phyloP scores from a whole-genome alignment of 2,888 invertebrate genomes.

The Papilio gigon region DNA sequence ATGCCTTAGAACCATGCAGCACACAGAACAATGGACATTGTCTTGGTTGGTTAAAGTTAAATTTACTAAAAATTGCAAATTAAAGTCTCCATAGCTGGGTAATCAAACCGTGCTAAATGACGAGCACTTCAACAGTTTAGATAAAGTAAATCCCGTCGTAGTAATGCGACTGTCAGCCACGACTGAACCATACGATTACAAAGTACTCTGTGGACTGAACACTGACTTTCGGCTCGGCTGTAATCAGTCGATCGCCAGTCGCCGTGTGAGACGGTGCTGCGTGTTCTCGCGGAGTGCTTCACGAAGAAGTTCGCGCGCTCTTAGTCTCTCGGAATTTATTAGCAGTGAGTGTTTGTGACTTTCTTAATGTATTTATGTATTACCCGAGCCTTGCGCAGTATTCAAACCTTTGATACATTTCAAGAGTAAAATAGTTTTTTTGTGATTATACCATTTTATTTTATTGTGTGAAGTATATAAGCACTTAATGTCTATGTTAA shows the following conservation, averaged over 20 bases:
- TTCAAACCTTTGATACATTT: no score
- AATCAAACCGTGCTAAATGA: not conserved
- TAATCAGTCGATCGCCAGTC: not conserved
- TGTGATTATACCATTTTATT: no score
- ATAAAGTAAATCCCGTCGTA: not conserved
- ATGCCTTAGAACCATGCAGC: no score
- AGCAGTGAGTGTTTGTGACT: slow-evolving; percentile 9
- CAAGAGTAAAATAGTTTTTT: no score
- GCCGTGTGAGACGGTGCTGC: not conserved
- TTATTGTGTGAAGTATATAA: no score
- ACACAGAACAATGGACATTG: no score
- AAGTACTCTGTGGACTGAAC: no score
- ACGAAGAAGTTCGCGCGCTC: slow-evolving; percentile 14
- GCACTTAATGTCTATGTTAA: no score
- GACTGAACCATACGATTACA: no score
- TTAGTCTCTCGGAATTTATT: slow-evolving; percentile 12
- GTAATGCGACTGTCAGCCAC: not conserved
- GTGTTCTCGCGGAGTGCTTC: not conserved
- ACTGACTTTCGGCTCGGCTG: not conserved
- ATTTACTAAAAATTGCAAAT: not conserved
- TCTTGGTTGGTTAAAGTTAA: no score
- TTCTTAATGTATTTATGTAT: not conserved
- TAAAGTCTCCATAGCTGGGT: no score
- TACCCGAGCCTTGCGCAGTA: not conserved
- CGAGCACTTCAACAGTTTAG: not conserved